These are phyloP conservation scores for Dromaius novaehollandiae DNA, from an alignment of 2,113 vertebrate species.

Conservation along the genomic window DNA sequence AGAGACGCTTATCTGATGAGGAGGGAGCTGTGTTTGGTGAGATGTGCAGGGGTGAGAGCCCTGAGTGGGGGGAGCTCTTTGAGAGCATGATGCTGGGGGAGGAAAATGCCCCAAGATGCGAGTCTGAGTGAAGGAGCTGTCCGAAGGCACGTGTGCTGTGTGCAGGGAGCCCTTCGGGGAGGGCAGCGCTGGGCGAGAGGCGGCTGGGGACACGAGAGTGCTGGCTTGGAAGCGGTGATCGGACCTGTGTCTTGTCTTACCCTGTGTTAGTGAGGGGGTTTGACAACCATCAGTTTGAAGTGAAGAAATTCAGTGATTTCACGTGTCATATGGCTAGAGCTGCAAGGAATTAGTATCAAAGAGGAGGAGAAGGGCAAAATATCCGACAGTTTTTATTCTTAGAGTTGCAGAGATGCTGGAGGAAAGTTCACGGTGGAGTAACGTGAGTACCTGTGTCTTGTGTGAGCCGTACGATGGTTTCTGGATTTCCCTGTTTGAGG, in stretches of 20 bases:
- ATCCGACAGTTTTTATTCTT: neutral
- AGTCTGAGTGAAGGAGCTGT: neutral
- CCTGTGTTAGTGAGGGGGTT: no score
- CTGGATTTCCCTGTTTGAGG: accelerated
- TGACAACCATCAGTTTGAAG: accelerated
- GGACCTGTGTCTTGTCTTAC: neutral
- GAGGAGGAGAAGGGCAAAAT: neutral
- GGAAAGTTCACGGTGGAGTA: neutral
- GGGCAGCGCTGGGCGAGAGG: accelerated
- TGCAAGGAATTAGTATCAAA: neutral
- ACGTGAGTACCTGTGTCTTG: neutral
- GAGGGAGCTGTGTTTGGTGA: neutral
- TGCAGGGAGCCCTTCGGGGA: neutral
- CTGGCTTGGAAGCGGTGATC: neutral
- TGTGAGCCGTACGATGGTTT: accelerated
- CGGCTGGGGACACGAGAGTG: neutral
- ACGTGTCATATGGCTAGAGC: neutral
- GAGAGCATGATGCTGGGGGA: neutral
- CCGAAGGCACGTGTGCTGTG: accelerated
- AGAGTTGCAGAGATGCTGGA: neutral
- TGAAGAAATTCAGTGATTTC: accelerated
- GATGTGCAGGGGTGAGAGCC: neutral
- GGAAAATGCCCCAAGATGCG: neutral
- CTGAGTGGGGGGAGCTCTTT: neutral
- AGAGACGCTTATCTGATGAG: neutral